phyloP scores from a whole-genome alignment of 2,888 invertebrate species.

The Dryococelus australis region DNA sequence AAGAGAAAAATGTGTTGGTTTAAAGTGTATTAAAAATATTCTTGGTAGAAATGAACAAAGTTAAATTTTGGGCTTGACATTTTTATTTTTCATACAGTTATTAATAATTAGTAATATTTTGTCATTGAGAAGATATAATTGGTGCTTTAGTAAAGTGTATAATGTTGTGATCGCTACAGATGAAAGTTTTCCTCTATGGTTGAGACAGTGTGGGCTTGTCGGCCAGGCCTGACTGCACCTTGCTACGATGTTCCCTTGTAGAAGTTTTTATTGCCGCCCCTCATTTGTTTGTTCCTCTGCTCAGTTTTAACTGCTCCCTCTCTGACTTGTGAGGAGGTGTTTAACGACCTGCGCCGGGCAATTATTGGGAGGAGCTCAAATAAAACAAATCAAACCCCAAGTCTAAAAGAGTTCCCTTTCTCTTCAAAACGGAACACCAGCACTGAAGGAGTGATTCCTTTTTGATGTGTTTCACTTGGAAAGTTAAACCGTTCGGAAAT shows the following conservation, averaged over 20 bases:
- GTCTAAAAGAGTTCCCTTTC: slow-evolving; percentile 7
- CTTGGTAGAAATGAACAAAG: no score
- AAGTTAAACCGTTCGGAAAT: neutral
- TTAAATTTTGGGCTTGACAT: no score
- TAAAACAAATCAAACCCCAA: slow-evolving; percentile 5
- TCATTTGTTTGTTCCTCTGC: slow-evolving; percentile 1
- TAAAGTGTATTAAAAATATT: no score
- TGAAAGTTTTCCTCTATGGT: no score
- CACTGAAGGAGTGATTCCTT: neutral
- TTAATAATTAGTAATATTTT: no score
- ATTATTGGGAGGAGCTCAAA: neutral
- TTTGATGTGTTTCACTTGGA: slow-evolving; percentile 9
- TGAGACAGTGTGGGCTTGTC: no score
- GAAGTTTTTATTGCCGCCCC: neutral
- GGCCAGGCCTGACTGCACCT: neutral
- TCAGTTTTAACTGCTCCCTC: slow-evolving; percentile 12
- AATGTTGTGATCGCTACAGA: no score
- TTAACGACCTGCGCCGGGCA: neutral
- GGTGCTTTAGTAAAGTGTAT: no score
- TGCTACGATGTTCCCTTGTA: neutral
- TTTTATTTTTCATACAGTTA: no score
- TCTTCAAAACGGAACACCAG: neutral
- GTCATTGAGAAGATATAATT: no score
- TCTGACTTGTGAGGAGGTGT: neutral
- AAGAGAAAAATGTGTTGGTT: no score